A percentile compares a stretch with the other conserved stretches of the same genome.
Conservation (phyloP, 2,113 vertebrate species). For the Festucalex cinctus region DNA sequence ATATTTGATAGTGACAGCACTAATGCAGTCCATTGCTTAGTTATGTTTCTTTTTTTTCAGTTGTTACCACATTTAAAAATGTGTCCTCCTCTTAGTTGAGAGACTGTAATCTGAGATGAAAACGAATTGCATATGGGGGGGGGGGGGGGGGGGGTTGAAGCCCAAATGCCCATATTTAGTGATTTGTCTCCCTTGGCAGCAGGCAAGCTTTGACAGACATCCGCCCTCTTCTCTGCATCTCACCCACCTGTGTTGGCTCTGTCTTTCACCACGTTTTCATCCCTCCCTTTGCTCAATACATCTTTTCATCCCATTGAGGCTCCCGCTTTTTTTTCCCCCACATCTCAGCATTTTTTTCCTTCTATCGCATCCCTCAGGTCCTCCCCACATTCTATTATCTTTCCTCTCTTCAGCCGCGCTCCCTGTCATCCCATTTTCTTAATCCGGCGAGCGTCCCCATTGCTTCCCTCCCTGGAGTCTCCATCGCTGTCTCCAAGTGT, state of each 20-base stretch:
- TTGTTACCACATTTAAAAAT: neutral
- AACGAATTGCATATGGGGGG: neutral
- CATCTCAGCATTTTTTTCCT: conserved; percentile 8
- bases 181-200: conserved; percentile 36
- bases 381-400: conserved; percentile 36
- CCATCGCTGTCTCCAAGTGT: conserved; percentile 47
- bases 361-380: conserved; percentile 22
- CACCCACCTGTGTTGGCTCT: conserved; percentile 49
- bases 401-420: conserved; percentile 37
- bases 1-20: no score
- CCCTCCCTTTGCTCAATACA: conserved; percentile 53
- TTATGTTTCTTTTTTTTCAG: neutral
- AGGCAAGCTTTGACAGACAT: conserved; percentile 24
- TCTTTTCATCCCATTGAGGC: conserved; percentile 52
- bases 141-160: neutral
- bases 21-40: neutral
- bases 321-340: conserved; percentile 3
- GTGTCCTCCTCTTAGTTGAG: neutral
- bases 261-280: conserved; percentile 66
- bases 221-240: conserved; percentile 7
- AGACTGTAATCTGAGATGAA: neutral
- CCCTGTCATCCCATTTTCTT: conserved; percentile 49
- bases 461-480: conserved; percentile 51
- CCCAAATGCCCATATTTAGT: conserved; percentile 36
- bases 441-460: conserved; percentile 54